phyloP scores from a whole-genome alignment of 2,113 vertebrate species.

The Castor canadensis region DNA sequence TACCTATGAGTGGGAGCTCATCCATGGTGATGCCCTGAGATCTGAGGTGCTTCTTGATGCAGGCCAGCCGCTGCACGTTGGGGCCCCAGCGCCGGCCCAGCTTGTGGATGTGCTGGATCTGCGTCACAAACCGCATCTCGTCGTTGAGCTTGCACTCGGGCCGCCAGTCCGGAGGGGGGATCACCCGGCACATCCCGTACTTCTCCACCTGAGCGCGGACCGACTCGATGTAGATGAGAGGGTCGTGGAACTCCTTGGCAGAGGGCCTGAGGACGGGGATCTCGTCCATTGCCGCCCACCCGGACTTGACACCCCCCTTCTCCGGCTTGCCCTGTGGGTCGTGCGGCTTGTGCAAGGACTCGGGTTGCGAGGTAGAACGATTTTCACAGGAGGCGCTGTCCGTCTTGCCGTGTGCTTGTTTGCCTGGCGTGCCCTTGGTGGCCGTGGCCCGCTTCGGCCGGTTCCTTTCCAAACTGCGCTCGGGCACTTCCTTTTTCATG shows the following conservation, averaged over 20 bases:
- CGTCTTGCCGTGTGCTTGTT: slow-evolving; percentile 92
- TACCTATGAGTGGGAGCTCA: slow-evolving; percentile 98
- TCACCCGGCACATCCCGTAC: slow-evolving; percentile 95
- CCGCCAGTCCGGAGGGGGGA: slow-evolving; percentile 97
- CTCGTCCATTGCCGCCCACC: slow-evolving; percentile 91
- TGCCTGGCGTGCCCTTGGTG: slow-evolving; percentile 89
- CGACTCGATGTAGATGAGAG: slow-evolving; percentile 95
- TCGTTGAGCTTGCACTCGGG: slow-evolving; percentile 99
- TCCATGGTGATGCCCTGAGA: slow-evolving; percentile 99
- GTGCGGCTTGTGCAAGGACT: slow-evolving; percentile 92
- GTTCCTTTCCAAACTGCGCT: slow-evolving; percentile 87
- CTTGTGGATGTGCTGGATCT: slow-evolving; percentile 98
- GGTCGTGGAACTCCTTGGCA: slow-evolving; percentile 97
- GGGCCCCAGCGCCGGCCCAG: slow-evolving; percentile 98
- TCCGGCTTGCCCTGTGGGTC: slow-evolving; percentile 89
- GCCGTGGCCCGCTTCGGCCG: slow-evolving; percentile 86
- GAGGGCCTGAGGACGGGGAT: slow-evolving; percentile 93
- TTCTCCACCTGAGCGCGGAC: slow-evolving; percentile 94
- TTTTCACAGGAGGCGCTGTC: slow-evolving; percentile 95
- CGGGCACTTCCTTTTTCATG: slow-evolving; percentile 86
- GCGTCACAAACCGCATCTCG: slow-evolving; percentile 99
- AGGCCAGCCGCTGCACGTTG: slow-evolving; percentile 98
- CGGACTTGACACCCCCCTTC: slow-evolving; percentile 87
- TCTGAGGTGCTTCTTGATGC: slow-evolving; percentile 99
- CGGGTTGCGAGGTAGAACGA: slow-evolving; percentile 96